These are phyloP conservation scores for Psilanteris sp. DNA, from an alignment of 1,140 invertebrate species.

Conservation along the genomic window DNA sequence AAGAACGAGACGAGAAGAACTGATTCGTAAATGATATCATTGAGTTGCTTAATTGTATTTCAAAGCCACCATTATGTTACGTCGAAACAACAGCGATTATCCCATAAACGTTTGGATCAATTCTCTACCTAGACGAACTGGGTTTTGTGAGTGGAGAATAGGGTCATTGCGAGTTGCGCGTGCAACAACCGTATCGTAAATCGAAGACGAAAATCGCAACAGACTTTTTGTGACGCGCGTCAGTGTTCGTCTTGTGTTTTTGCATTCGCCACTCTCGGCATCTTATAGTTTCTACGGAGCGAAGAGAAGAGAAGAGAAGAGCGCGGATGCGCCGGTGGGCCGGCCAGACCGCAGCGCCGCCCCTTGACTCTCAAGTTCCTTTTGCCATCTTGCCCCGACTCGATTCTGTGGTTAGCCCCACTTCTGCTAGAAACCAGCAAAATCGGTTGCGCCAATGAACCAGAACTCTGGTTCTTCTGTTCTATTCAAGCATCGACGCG, in stretches of 20 bases:
- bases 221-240: conserved; percentile 30
- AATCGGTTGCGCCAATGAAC: conserved; percentile 69
- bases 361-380: conserved; percentile 76
- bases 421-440: conserved; percentile 72
- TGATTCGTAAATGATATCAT: too few relatives aligned
- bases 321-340: conserved; percentile 76
- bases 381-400: conserved; percentile 77
- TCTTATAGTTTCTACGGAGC: conserved; percentile 41
- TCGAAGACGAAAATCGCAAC: conserved; percentile 16
- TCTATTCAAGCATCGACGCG: conserved; percentile 46
- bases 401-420: conserved; percentile 77
- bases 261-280: conserved; percentile 51
- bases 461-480: conserved; percentile 51
- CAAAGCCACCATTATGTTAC: too few relatives aligned
- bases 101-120: too few relatives aligned
- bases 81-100: too few relatives aligned
- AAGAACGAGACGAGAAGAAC: too few relatives aligned
- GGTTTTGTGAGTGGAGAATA: too few relatives aligned
- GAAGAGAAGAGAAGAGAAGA: conserved; percentile 34
- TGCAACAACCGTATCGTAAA: conserved; percentile 41
- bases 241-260: conserved; percentile 60
- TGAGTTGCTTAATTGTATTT: too few relatives aligned
- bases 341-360: conserved; percentile 76
- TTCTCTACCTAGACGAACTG: too few relatives aligned
- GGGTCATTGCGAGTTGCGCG: too few relatives aligned